Evolutionary conservation across 1,140 invertebrate genomes (phyloP), one percentile per base, ranked within the genome.

Genomic region (Babylonia areolata): DNA sequence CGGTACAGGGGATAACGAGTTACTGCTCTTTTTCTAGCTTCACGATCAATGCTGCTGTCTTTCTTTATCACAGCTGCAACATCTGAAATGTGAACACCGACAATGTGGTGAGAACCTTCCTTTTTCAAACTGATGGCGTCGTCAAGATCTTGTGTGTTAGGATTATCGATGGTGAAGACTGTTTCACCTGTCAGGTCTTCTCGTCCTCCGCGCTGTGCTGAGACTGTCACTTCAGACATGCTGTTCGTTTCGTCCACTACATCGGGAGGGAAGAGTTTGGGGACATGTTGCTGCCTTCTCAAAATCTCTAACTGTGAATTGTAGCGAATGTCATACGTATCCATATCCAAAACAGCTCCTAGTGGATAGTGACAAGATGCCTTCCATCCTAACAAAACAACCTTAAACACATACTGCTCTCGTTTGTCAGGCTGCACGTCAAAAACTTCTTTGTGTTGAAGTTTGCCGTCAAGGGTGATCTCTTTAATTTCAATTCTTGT

Each of bases 141-240:
- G 94, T 99, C 99, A 87, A 99, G 99, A 94, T 99, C 99, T 20
- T 98, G 99, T 93, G 98, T 99, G 3, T 98, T 98, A 3, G 97
- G 97, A 42, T 99, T 98, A 96, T 99, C 99, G 2, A 99, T 98
- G 0, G 98, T 99, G 92, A 98, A 99, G 37, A 99, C 96, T 97
- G 95, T 64, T 28, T 71, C 69, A 17, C 17, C 64, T 51, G 35
- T 37, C 78, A 75, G 17, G 88, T 89, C 0, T 98, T 94, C 94
- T 99, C 97, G 46, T 33, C 40, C 58, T 5, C 12, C 28, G 5
- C 46, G 11, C n/a, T 42, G 69, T 40, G 9, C 9, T 3, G 0
- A 69, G 40, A 40, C 12, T 2, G 23, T 42, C n/a, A 42, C 40
- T 42, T 33, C 15, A 87, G 64, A 1, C 3, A 84, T 15, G 1